Base-by-base conservation (phyloP, 64 coral and sea anemone genomes). In the Platygyra sinensis region DNA sequence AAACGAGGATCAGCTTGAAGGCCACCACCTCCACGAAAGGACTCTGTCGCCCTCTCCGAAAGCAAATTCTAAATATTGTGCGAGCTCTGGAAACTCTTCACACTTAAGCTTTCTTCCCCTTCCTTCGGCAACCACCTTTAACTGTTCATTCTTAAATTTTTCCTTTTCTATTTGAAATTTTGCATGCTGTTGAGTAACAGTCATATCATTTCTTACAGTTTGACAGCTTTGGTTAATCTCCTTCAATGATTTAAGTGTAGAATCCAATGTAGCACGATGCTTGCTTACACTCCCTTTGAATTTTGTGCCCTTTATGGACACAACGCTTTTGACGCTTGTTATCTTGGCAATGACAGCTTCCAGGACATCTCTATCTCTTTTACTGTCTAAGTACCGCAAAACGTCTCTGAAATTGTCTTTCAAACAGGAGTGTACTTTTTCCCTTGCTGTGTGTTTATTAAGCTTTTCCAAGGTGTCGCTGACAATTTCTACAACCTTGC, bases 11-110 rank as follows among this genome's bases (percentile, higher is more conserved):
- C 87, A 61, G 87, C 88, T 75, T 94, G 55, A 15, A 90, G 51
- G 1, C 88, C 83, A 11, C 88, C 88, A 55, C 93, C 87, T n/a
- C 87, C 87, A 25, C 87, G 87, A 60, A n/a, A 89, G 30, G 20
- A 94, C 49, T 54, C 93, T 69, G 29, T 94, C 92, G 27, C 80
- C 87, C 36, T 89, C 92, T 4, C 93, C 87, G 15, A 94, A 94
- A 36, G 80, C 88, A 87, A 86, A 94, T 52, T 94, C 93, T 13
- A 90, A 67, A 57, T 39, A 90, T 10, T 30, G 16, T 25, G 93
- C 15, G 24, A 94, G 87, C 22, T 94, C 81, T 8, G 93, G 93
- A 30, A 94, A 94, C 30, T 94, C 81, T 10, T 90, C 93, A 32
- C 93, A 86, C 67, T 94, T 94, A 0, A 94, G 81, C 8, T 86